Percentiles rank a stretch among this genome's conserved stretches.
These are phyloP conservation scores for Cairina moschata DNA, from an alignment of 2,113 vertebrate species.

Conservation along the genomic window DNA sequence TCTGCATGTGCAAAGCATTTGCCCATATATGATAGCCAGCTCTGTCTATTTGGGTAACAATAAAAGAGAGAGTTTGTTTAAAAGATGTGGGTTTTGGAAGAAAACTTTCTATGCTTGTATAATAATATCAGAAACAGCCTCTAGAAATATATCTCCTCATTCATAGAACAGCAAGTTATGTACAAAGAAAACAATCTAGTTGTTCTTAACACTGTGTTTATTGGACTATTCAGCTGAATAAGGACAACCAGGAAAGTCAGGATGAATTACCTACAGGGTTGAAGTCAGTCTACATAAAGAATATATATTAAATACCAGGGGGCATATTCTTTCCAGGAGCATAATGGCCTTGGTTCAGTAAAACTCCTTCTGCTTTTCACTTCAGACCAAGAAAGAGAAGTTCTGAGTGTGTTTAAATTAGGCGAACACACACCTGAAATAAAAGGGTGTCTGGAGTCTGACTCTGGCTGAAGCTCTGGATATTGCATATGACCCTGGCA, in stretches of 20 bases:
- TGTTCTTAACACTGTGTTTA: not conserved
- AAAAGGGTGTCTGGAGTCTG: not conserved
- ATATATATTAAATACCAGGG: not conserved
- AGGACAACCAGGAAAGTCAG: not conserved
- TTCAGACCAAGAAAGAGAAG: not conserved
- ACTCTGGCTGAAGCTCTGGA: not conserved
- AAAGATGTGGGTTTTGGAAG: not conserved
- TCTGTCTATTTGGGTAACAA: not conserved
- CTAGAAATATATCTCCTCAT: not conserved
- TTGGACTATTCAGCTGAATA: not conserved
- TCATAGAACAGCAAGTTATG: not conserved
- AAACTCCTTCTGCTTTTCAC: not conserved
- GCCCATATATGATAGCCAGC: not conserved
- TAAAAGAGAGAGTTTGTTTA: not conserved
- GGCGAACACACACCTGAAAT: accelerated
- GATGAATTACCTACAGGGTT: not conserved
- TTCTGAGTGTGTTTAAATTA: not conserved
- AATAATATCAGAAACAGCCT: not conserved
- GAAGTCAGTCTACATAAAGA: not conserved
- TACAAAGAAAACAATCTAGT: accelerated
- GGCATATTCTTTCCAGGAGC: not conserved
- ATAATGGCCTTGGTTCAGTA: not conserved
- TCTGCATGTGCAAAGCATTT: not conserved
- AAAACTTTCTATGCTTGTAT: not conserved
- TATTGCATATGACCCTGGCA: not conserved